Percentiles rank a stretch among this genome's conserved stretches.
Evolutionary conservation across 2,888 invertebrate genomes (phyloP).

Genomic region (Latrodectus elegans): DNA sequence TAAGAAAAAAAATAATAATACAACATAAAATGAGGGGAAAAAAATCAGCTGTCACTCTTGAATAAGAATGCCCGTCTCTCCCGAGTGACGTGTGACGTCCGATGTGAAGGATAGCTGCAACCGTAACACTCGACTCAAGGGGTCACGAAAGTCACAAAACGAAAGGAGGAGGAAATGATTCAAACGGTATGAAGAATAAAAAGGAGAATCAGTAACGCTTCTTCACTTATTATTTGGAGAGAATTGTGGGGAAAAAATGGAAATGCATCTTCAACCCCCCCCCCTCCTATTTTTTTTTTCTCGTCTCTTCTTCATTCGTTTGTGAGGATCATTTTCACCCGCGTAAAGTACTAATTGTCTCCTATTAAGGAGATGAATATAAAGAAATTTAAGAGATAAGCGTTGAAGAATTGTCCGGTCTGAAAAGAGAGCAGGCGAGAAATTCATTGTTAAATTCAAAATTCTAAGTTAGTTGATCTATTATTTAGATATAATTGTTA

Average conservation of each 20-base stretch:
- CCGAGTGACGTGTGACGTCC: constrained; percentile 38
- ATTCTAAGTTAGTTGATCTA: too few relatives aligned
- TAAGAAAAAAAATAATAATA: too few relatives aligned
- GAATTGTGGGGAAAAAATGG: background rate
- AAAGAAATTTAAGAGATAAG: background rate
- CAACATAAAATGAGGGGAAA: background rate
- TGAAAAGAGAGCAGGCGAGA: too few relatives aligned
- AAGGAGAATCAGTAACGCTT: constrained; percentile 27
- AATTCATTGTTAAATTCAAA: too few relatives aligned
- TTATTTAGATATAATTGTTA: too few relatives aligned
- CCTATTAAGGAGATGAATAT: background rate
- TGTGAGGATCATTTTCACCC: background rate
- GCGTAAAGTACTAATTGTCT: background rate
- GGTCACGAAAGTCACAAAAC: constrained; percentile 25
- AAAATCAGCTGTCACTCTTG: constrained; percentile 30
- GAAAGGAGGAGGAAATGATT: constrained; percentile 7
- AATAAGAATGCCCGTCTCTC: constrained; percentile 28
- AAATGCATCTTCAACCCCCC: background rate
- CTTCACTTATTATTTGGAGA: constrained; percentile 6
- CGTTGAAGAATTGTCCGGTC: too few relatives aligned
- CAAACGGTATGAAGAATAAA: constrained; percentile 28
- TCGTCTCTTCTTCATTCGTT: too few relatives aligned
- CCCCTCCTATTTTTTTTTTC: background rate
- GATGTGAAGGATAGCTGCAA: constrained; percentile 53
- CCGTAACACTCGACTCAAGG: constrained; percentile 37